A percentile compares a stretch with the other conserved stretches of the same genome.
Conservation (phyloP, 2,113 vertebrate species). For the Cyanoliseus patagonus region DNA sequence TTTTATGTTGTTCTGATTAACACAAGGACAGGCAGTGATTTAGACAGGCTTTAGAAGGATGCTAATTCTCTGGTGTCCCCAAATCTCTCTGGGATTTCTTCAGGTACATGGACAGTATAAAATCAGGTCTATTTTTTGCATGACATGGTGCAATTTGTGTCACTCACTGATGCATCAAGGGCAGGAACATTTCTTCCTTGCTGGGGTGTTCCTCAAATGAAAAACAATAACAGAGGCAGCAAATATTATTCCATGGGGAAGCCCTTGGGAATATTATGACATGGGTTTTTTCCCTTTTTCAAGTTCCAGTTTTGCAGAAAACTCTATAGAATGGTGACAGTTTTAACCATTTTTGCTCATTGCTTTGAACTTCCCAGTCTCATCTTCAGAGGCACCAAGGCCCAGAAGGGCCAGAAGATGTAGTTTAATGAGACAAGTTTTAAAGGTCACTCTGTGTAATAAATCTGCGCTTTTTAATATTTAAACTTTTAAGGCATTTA, state of each 20-base stretch:
- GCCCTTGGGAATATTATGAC: not conserved
- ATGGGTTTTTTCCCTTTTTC: not conserved
- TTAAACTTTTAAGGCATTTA: conserved; percentile 70
- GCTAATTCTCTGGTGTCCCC: not conserved
- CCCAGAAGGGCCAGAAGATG: conserved; percentile 67
- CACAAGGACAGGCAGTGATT: rapidly evolving
- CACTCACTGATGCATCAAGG: not conserved
- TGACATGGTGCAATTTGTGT: rapidly evolving
- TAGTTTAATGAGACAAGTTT: conserved; percentile 71
- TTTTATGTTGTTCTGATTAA: not conserved
- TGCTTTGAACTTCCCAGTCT: conserved; percentile 50
- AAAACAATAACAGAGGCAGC: not conserved
- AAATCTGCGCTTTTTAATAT: conserved; percentile 66
- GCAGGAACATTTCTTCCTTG: not conserved
- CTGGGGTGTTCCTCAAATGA: not conserved
- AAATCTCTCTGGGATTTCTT: not conserved
- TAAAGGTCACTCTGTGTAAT: conserved; percentile 70
- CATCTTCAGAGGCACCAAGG: not conserved
- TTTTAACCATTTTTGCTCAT: conserved; percentile 67
- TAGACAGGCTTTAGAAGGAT: not conserved
- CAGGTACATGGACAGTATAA: not conserved
- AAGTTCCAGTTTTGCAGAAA: not conserved
- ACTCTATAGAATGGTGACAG: conserved; percentile 38
- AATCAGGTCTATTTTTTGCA: not conserved
- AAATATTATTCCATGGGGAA: not conserved